phyloP scores from a whole-genome alignment of 2,888 invertebrate genomes.

The Lissonota sp. region DNA sequence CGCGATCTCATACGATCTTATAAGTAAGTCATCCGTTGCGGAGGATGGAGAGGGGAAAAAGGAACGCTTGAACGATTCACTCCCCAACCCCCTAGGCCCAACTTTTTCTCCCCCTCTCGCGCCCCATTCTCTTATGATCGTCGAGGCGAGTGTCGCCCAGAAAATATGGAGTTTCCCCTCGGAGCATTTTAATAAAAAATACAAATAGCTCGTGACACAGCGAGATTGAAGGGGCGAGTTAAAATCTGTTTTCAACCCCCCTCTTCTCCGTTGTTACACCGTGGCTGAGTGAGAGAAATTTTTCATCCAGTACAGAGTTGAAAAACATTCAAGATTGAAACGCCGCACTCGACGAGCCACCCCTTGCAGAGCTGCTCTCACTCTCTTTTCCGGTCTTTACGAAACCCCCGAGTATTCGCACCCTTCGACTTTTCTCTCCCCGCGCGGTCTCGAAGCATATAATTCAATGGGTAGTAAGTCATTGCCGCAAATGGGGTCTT shows the following conservation, averaged over 20 bases:
- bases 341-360: background rate
- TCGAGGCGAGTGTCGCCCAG: background rate
- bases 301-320: background rate
- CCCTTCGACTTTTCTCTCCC: constrained; percentile 21
- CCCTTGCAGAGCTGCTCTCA: background rate
- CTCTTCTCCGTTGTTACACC: constrained; percentile 18
- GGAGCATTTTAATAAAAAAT: constrained; percentile 60
- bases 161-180: background rate
- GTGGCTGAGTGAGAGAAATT: background rate
- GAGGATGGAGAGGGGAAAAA: constrained; percentile 41
- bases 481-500: constrained; percentile 16
- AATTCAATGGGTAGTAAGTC: constrained; percentile 34
- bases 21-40: constrained; percentile 62
- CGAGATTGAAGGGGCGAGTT: constrained; percentile 36
- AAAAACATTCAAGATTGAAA: background rate
- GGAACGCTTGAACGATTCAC: constrained; percentile 34
- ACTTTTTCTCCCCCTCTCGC: background rate
- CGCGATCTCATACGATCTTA: constrained; percentile 57
- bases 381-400: constrained; percentile 18
- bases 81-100: background rate
- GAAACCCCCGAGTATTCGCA: constrained; percentile 13
- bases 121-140: background rate
- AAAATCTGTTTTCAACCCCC: constrained; percentile 60
- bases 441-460: constrained; percentile 2
- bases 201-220: constrained; percentile 53